phyloP scores from a whole-genome alignment of 2,797 vertebrate species.

The Mycteria americana region DNA sequence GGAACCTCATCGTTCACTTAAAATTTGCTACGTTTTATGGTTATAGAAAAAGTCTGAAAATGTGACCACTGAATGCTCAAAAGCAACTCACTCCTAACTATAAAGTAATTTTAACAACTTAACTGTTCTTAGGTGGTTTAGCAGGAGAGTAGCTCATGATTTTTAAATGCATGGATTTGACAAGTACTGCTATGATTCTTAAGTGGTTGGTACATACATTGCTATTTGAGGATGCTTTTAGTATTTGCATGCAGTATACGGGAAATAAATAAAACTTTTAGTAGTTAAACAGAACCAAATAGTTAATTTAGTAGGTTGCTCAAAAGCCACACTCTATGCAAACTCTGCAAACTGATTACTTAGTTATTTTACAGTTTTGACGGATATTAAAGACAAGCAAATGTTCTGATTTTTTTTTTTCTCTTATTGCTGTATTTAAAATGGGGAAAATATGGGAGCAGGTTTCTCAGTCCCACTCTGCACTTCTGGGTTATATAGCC shows the following conservation, averaged over 20 bases:
- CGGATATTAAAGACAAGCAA: neutral
- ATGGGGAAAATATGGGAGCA: conserved; percentile 10
- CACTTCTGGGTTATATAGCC: conserved; percentile 25
- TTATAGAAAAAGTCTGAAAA: neutral
- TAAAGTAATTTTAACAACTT: neutral
- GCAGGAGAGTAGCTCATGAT: neutral
- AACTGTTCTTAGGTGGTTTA: neutral
- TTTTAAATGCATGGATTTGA: conserved; percentile 15
- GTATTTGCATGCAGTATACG: conserved; percentile 13
- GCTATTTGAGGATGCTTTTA: neutral
- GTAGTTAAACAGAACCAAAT: neutral
- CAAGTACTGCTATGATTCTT: neutral
- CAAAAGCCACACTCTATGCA: neutral
- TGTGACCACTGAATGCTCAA: neutral
- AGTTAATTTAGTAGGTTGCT: neutral
- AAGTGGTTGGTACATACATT: neutral
- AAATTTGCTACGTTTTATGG: neutral
- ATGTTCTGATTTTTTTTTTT: neutral
- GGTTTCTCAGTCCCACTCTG: conserved; percentile 45
- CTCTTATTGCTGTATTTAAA: conserved; percentile 4
- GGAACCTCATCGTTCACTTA: neutral
- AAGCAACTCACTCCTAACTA: neutral
- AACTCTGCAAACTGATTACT: neutral
- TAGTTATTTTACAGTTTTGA: conserved; percentile 36
- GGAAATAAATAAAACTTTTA: conserved; percentile 1